Base-by-base conservation (phyloP, 2,888 invertebrate genomes). In the Agonopterix subpropinquella region DNA sequence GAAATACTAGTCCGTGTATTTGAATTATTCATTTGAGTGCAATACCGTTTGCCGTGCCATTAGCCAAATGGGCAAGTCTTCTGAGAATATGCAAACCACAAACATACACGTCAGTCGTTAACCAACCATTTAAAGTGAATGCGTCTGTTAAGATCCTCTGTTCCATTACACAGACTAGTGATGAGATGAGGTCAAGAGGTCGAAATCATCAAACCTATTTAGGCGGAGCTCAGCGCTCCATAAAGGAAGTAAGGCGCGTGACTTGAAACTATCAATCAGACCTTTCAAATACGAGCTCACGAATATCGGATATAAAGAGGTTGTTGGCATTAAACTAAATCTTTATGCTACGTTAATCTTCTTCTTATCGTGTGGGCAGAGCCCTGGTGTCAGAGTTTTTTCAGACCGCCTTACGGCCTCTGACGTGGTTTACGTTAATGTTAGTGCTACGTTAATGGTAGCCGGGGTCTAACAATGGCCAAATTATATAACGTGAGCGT, bases 11-110 rank as follows among this genome's bases (percentile, higher is more conserved):
- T 59, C 49, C 55, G 58, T 57, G 56, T 58, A 61, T 62, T 60
- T 73, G 67, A 71, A 77, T 76, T 70, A 76, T 75, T 78, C 65
- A 76, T 72, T 58, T 52, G 51, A 65, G 56, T 60, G 63, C 61
- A 68, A 67, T 68, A 69, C 65, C 56, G 65, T 68, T 73, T 62
- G 56, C 59, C 62, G 53, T 62, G 57, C 57, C 60, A 67, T 61
- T 66, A 59, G 60, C 57, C 57, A 64, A 58, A 56, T 64, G 61
- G 51, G 54, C 56, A 59, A 55, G 54, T 63, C 57, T 74, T 64
- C 67, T 52, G 44, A 67, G 69, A 71, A 74, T 58, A 56, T 47
- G 54, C 54, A 65, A 56, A 63, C 65, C 62, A 55, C 65, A 55
- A 57, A 57, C 57, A 55, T 47, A 57, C 48, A 49, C 48, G 52